Evolutionary conservation across 2,113 vertebrate genomes (phyloP).

Genomic region (Austrofundulus limnaeus): DNA sequence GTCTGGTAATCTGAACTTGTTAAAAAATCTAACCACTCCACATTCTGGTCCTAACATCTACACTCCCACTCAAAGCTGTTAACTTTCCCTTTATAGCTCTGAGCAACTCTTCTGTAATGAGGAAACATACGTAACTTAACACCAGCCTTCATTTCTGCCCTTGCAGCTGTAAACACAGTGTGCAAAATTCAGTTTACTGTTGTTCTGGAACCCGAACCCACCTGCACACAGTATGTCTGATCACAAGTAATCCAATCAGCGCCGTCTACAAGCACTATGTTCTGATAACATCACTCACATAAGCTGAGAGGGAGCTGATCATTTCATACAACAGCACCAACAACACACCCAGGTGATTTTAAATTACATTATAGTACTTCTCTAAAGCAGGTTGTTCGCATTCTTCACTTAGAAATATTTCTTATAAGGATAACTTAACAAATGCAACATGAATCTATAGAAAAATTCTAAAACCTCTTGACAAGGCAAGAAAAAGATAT

Average conservation of each 20-base stretch:
- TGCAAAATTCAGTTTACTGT: neutral
- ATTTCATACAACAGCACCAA: neutral
- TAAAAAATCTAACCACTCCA: neutral
- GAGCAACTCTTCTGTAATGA: neutral
- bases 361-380: neutral
- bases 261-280: neutral
- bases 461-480: no score
- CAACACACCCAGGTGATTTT: neutral
- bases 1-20: conserved; percentile 1
- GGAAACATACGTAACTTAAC: neutral
- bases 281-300: neutral
- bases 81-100: neutral
- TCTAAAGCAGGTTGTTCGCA: no score
- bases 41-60: neutral
- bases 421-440: no score
- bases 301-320: neutral
- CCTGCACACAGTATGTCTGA: neutral
- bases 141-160: neutral
- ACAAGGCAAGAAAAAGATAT: no score
- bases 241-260: neutral
- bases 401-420: no score
- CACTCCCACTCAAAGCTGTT: neutral
- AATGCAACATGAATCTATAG: no score
- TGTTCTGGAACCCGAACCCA: neutral
- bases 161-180: neutral